These are phyloP conservation scores for Hyperoplus lanceolatus DNA, from an alignment of 2,797 vertebrate species.

Conservation along the genomic window DNA sequence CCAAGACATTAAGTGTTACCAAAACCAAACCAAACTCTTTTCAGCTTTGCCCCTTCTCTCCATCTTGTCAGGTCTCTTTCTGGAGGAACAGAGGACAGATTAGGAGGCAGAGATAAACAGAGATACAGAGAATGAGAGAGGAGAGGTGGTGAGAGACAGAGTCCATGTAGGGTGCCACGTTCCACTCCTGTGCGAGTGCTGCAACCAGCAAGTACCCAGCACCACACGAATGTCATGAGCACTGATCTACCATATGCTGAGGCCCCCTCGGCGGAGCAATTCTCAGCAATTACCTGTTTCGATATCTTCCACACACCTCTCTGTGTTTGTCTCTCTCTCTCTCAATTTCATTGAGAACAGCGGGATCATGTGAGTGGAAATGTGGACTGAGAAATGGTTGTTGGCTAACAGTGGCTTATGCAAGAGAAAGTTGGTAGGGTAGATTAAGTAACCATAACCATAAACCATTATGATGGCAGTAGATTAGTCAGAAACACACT, in stretches of 20 bases:
- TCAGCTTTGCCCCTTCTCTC: constrained; percentile 50
- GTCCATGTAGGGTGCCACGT: constrained; percentile 30
- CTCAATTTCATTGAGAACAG: constrained; percentile 27
- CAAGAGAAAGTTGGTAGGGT: constrained; percentile 71
- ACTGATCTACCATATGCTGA: constrained; percentile 57
- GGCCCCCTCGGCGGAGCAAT: constrained; percentile 53
- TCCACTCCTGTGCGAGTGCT: constrained; percentile 25
- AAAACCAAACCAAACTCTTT: constrained; percentile 20
- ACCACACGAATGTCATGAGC: constrained; percentile 42
- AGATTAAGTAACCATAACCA: constrained; percentile 55
- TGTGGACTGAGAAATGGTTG: constrained; percentile 50
- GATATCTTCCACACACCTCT: constrained; percentile 16
- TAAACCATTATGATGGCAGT: constrained; percentile 46
- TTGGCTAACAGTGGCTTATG: constrained; percentile 65
- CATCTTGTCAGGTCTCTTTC: constrained; percentile 33
- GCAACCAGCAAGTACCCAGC: constrained; percentile 54
- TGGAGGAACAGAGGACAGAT: constrained; percentile 29
- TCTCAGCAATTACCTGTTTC: constrained; percentile 45
- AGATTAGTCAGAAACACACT: constrained; percentile 46
- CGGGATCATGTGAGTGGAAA: constrained; percentile 48
- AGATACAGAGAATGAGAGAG: constrained; percentile 2
- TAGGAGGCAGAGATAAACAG: constrained; percentile 32
- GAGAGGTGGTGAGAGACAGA: constrained; percentile 34
- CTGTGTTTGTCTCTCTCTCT: constrained; percentile 25
- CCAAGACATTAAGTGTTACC: neutral